phyloP scores from a whole-genome alignment of 2,797 vertebrate species.

The Esox masquinongy region DNA sequence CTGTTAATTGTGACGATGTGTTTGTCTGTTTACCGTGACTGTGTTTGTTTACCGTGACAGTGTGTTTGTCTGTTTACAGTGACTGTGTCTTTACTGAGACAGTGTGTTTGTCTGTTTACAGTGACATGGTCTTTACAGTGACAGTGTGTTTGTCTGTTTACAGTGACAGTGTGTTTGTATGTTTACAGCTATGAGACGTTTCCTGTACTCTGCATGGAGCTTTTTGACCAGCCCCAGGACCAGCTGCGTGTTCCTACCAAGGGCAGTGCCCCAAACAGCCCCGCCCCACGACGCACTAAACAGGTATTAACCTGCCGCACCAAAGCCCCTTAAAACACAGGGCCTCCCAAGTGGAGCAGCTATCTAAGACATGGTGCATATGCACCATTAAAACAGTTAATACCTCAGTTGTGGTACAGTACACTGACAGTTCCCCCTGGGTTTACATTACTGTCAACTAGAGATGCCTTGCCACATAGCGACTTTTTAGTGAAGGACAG shows the following conservation, averaged over 20 bases:
- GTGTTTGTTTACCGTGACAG: too few species aligned
- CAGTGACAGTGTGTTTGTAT: background rate
- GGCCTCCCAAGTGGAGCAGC: background rate
- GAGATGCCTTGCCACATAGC: too few species aligned
- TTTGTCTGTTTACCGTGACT: background rate
- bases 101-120: too few species aligned
- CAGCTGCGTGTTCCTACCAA: constrained; percentile 78
- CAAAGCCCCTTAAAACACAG: background rate
- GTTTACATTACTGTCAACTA: too few species aligned
- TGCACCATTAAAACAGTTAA: too few species aligned
- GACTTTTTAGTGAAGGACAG: too few species aligned
- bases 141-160: background rate
- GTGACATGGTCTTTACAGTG: too few species aligned
- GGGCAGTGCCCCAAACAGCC: constrained; percentile 88
- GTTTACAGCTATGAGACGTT: constrained; percentile 85
- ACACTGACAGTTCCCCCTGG: too few species aligned
- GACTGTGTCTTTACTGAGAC: too few species aligned
- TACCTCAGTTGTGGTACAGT: too few species aligned
- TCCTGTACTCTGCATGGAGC: constrained; percentile 78
- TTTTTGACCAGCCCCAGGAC: constrained; percentile 86
- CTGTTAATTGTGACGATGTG: too few species aligned
- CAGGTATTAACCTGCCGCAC: constrained; percentile 73
- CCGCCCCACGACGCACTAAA: constrained; percentile 89
- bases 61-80: too few species aligned
- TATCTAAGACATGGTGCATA: background rate